Conservation (phyloP, 1,140 invertebrate genomes). For the Bombus waltoni region DNA sequence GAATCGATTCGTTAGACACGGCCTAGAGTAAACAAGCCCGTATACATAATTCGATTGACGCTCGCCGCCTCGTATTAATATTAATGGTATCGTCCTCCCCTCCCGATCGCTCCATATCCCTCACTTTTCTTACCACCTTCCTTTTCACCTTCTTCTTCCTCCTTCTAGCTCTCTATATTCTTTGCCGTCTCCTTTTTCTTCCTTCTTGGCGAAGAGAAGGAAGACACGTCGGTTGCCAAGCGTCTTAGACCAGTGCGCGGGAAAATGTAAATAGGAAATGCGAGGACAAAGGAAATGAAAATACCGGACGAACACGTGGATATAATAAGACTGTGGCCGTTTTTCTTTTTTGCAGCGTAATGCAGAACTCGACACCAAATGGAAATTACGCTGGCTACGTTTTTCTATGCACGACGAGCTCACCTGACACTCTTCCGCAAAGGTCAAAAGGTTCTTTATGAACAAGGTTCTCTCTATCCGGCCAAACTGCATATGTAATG, state of each 20-base stretch:
- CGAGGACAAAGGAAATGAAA: slow-evolving; percentile 32
- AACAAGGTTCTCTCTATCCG: not conserved
- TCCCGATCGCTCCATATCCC: not conserved
- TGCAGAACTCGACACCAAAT: slow-evolving; percentile 7
- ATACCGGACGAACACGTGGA: not conserved
- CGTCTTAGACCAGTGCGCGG: too few species aligned
- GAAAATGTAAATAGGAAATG: slow-evolving; percentile 27
- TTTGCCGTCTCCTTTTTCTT: not conserved
- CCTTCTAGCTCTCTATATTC: not conserved
- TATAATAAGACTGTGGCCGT: not conserved
- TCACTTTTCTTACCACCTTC: not conserved
- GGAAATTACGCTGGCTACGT: slow-evolving; percentile 20
- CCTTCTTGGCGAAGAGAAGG: not conserved
- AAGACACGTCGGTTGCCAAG: not conserved
- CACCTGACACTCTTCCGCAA: slow-evolving; percentile 22
- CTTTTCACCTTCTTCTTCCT: too few species aligned
- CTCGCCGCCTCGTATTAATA: slow-evolving; percentile 17
- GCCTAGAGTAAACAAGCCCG: slow-evolving; percentile 19
- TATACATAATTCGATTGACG: slow-evolving; percentile 36
- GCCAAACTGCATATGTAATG: not conserved
- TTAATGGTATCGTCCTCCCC: slow-evolving; percentile 23
- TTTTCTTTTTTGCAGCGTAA: slow-evolving; percentile 33
- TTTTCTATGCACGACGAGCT: not conserved
- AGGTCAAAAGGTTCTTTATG: slow-evolving; percentile 21
- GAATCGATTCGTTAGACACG: slow-evolving; percentile 41